Evolutionary conservation across 2,888 invertebrate species (phyloP).

Genomic region (Pristionchus mayeri): DNA sequence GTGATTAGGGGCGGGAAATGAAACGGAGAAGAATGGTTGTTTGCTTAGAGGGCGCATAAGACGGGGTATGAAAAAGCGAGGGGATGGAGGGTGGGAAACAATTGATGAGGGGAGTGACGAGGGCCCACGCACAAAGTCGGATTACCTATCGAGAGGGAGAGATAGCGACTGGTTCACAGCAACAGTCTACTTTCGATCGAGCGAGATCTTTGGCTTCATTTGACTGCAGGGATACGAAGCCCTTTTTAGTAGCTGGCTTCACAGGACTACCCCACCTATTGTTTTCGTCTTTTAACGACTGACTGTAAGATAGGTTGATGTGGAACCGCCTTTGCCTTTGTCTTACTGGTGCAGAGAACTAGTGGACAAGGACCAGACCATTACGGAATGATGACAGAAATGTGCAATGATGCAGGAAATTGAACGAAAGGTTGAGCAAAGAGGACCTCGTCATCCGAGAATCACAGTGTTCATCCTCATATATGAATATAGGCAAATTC

Average conservation of each 20-base stretch:
- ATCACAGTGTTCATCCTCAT: background rate
- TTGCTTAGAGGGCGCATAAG: conserved; percentile 11
- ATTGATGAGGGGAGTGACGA: background rate
- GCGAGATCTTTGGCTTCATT: too few relatives aligned
- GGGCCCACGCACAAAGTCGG: background rate
- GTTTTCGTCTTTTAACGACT: too few relatives aligned
- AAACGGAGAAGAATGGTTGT: conserved; percentile 5
- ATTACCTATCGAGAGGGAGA: background rate
- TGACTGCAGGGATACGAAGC: too few relatives aligned
- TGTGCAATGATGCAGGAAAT: background rate
- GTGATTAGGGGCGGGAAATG: conserved; percentile 28
- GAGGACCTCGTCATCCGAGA: background rate
- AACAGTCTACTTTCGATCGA: too few relatives aligned
- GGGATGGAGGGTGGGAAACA: background rate
- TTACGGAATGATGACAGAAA: background rate
- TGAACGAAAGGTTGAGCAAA: background rate
- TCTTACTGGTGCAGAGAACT: too few relatives aligned
- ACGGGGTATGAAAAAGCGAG: conserved; percentile 19
- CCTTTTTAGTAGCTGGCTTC: too few relatives aligned
- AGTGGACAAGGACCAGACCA: background rate
- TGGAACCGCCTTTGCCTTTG: too few relatives aligned
- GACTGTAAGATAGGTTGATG: too few relatives aligned
- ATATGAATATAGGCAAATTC: background rate
- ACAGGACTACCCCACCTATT: too few relatives aligned
- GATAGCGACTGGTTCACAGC: background rate